phyloP scores from a whole-genome alignment of 2,888 invertebrate genomes.

The Neelides folsomi region DNA sequence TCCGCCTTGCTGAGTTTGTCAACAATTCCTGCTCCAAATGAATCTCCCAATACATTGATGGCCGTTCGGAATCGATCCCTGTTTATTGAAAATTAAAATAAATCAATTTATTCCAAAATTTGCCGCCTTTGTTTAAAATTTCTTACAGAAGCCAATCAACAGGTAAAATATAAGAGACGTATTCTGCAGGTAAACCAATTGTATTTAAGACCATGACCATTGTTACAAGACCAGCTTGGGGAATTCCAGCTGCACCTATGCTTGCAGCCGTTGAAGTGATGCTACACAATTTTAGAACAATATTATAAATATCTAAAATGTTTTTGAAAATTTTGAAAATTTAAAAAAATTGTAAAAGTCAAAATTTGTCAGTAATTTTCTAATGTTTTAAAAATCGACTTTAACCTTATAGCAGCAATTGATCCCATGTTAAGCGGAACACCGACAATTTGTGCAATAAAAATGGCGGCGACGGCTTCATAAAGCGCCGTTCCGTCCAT shows the following conservation, averaged over 20 bases:
- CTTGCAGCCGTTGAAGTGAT: slow-evolving; percentile 46
- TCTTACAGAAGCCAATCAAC: slow-evolving; percentile 38
- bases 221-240: slow-evolving; percentile 44
- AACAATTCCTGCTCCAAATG: slow-evolving; percentile 14
- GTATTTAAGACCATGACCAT: slow-evolving; percentile 40
- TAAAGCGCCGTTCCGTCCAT: slow-evolving; percentile 24
- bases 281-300: slow-evolving; percentile 34
- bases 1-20: slow-evolving; percentile 14
- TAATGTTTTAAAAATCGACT: background rate
- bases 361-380: no score
- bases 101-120: no score
- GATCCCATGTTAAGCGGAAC: slow-evolving; percentile 17
- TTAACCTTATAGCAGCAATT: slow-evolving; percentile 28
- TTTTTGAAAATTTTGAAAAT: no score
- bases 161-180: slow-evolving; percentile 37
- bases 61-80: slow-evolving; percentile 14
- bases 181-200: slow-evolving; percentile 37
- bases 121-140: no score
- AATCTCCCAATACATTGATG: slow-evolving; percentile 13
- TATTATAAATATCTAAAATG: no score
- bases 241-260: slow-evolving; percentile 47
- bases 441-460: slow-evolving; percentile 23
- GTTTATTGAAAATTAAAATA: background rate
- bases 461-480: slow-evolving; percentile 24
- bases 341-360: no score